A percentile compares a stretch with the other conserved stretches of the same genome.
phyloP scores from a whole-genome alignment of 2,888 invertebrate genomes.

The Hesperia comma region DNA sequence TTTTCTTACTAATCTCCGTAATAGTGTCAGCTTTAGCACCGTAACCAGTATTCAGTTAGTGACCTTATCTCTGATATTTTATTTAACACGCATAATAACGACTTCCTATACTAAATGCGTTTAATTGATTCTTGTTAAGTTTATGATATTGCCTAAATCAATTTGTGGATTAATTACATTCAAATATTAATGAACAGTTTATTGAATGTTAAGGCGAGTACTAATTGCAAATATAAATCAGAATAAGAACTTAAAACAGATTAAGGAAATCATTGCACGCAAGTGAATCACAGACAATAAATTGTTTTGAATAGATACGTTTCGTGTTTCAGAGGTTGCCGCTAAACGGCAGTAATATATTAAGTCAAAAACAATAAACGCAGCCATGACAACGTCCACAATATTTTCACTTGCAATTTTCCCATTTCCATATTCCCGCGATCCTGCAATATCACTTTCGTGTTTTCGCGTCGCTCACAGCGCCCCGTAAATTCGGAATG shows the following conservation, averaged over 20 bases:
- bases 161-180: background rate
- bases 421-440: conserved; percentile 54
- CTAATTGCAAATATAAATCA: no score
- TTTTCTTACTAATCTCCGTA: conserved; percentile 34
- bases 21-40: conserved; percentile 32
- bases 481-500: conserved; percentile 69
- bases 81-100: conserved; percentile 31
- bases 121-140: conserved; percentile 28
- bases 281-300: background rate
- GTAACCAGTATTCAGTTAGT: conserved; percentile 19
- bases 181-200: background rate
- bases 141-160: conserved; percentile 18
- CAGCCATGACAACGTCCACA: conserved; percentile 37
- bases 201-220: no score
- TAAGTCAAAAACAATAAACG: conserved; percentile 37
- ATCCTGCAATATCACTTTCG: conserved; percentile 56
- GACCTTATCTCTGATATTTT: conserved; percentile 30
- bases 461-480: conserved; percentile 56
- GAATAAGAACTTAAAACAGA: background rate
- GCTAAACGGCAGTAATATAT: conserved; percentile 21
- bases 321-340: background rate
- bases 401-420: conserved; percentile 43
- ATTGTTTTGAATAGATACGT: background rate
- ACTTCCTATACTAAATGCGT: conserved; percentile 24
- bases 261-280: background rate